Evolutionary conservation across 1,140 invertebrate species (phyloP), one percentile per base, ranked within the genome.

Genomic region (Saccostrea cuccullata): DNA sequence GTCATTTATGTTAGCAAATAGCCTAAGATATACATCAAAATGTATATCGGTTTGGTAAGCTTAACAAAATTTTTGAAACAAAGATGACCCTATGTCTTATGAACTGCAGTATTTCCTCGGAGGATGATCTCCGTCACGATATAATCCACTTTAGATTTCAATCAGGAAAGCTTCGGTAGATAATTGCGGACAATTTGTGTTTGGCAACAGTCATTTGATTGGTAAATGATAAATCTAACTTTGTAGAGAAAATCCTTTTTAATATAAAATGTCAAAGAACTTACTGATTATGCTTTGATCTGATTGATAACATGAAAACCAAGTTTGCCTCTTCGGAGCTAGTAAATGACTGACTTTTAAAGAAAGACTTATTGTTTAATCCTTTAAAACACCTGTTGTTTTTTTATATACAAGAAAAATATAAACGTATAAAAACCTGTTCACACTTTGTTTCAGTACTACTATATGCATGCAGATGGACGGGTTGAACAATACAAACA

Each of bases 211-310:
- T 15, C 70, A 15, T 30, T 15, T 30, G 70, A 26, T 77, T 77
- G 70, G 26, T 11, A 13, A 36, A 77, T 26, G 70, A 77, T 77
- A 77, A 30, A 77, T 36, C 30, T 26, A 40, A 77, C 70, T 77
- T 77, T 77, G 70, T 77, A 77, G 70, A 77, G 70, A 36, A 77
- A 77, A 77, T 77, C 70, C 23, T 47, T 47, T 77, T 77, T 77
- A 77, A 77, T 77, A 77, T 77, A 36, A 77, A 77, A 77, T 77
- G 70, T 77, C 70, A 77, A 77, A 77, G 70, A 77, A 4, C 2
- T 30, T 77, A 77, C 36, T 77, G 70, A 77, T 77, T 30, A 77
- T 77, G 15, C 26, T 30, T 77, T 77, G 70, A 77, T 77, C 30
- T 26, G 15, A 77, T 77, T 30, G 70, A 77, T 77, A 77, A 77